Evolutionary conservation across 2,113 vertebrate species (phyloP), one percentile per base, ranked within the genome.

Genomic region (Bubo blakistoni): DNA sequence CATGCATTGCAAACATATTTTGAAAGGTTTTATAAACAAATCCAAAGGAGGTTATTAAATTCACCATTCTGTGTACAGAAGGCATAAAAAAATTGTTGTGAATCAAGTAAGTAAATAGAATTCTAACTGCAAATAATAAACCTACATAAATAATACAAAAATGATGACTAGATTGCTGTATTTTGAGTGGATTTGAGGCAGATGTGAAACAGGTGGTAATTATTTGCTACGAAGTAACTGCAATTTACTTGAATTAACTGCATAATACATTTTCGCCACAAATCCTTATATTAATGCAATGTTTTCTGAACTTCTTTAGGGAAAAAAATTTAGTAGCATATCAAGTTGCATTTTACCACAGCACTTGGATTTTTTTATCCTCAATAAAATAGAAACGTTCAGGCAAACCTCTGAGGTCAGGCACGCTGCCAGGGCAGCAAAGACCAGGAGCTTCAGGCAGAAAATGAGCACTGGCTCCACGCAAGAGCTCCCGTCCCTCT

Each of bases 201-300:
- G 93, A 92, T 94, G 52, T 86, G 82, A 95, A 95, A 69, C 81
- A 92, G 92, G 95, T 92, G 91, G 78, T 88, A 95, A 97, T 95
- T 86, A 96, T 86, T 96, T 91, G 73, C 85, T 86, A 90, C 85
- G 86, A 61, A 93, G 49, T 92, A 92, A 93, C 52, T 88, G 89
- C 92, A 88, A 92, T 96, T 92, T 91, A 90, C 57, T 96, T 86
- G 86, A 95, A 93, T 97, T 96, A 96, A 94, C 66, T 49, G 66
- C 86, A 52, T 73, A 90, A 92, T 79, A 84, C 55, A 88, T 95
- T 95, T 92, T 96, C 90, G 88, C 93, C 90, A 94, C 73, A 80
- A 95, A 89, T 65, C 81, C 49, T 69, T 46, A 16, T 76, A 89
- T 71, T 84, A 90, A 94, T 0, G 2, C 85, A 88, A 25, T 52